A percentile compares a stretch with the other conserved stretches of the same genome.
Conservation (phyloP, 2,797 vertebrate species). For the Lagorchestes hirsutus region DNA sequence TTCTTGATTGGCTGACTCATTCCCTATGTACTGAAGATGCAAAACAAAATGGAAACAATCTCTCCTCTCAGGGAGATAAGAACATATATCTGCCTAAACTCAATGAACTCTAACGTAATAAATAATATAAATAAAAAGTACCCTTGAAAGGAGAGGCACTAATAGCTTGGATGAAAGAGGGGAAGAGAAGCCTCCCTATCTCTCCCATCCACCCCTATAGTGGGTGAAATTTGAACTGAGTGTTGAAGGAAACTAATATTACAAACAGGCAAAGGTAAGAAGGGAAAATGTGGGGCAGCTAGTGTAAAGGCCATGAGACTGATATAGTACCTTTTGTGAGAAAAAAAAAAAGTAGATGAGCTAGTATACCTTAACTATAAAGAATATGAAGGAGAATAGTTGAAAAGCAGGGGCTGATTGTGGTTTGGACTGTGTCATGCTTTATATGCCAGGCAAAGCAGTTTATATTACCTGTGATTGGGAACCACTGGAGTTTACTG, state of each 20-base stretch:
- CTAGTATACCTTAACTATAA: neutral
- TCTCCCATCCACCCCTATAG: accelerated
- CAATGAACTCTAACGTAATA: neutral
- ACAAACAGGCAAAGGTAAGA: neutral
- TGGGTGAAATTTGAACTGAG: neutral
- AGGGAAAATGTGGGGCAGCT: too few species aligned
- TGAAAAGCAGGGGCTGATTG: neutral
- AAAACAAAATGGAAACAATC: neutral
- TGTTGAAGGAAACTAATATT: neutral
- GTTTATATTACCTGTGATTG: neutral
- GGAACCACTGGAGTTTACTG: neutral
- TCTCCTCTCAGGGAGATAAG: neutral
- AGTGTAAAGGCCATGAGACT: too few species aligned
- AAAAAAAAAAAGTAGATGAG: neutral
- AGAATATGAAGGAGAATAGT: neutral
- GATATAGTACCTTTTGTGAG: neutral
- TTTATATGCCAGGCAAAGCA: neutral
- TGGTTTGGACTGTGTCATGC: too few species aligned
- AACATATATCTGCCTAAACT: neutral
- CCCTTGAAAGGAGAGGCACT: neutral
- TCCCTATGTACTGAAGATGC: neutral
- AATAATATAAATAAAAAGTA: neutral
- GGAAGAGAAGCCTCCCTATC: neutral
- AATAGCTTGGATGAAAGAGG: neutral
- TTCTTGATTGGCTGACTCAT: neutral